Conservation (phyloP, 2,113 vertebrate species). For the Hydrolagus affinis region DNA sequence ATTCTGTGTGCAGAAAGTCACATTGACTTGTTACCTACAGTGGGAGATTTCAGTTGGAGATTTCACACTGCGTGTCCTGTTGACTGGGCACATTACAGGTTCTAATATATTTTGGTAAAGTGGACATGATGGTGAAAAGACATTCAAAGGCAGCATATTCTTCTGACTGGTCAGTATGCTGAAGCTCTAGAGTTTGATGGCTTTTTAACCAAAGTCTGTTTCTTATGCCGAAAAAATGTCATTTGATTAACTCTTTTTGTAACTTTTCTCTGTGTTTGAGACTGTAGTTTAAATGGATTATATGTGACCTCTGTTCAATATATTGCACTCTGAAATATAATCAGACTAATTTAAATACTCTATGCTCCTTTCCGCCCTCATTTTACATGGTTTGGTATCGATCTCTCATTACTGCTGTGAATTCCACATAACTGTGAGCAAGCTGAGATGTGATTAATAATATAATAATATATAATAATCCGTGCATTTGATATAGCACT, state of each 20-base stretch:
- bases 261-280: not conserved
- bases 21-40: not conserved
- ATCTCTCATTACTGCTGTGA: too few relatives aligned
- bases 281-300: too few relatives aligned
- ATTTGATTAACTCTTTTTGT: not conserved
- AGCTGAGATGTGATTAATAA: too few relatives aligned
- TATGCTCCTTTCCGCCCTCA: too few relatives aligned
- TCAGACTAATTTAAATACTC: too few relatives aligned
- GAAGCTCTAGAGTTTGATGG: not conserved
- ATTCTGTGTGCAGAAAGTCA: not conserved
- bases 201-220: not conserved
- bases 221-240: not conserved
- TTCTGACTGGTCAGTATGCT: not conserved
- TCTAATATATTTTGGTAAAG: not conserved
- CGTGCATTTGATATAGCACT: too few relatives aligned
- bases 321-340: too few relatives aligned
- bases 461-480: too few relatives aligned
- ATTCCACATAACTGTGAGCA: too few relatives aligned
- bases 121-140: not conserved
- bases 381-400: too few relatives aligned
- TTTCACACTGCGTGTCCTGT: not conserved
- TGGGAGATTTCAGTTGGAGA: not conserved
- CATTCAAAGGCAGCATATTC: not conserved
- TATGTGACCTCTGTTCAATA: too few relatives aligned
- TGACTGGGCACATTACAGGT: too few relatives aligned